Base-by-base conservation (phyloP, 2,797 vertebrate genomes). In the Halcyon leucocephala region DNA sequence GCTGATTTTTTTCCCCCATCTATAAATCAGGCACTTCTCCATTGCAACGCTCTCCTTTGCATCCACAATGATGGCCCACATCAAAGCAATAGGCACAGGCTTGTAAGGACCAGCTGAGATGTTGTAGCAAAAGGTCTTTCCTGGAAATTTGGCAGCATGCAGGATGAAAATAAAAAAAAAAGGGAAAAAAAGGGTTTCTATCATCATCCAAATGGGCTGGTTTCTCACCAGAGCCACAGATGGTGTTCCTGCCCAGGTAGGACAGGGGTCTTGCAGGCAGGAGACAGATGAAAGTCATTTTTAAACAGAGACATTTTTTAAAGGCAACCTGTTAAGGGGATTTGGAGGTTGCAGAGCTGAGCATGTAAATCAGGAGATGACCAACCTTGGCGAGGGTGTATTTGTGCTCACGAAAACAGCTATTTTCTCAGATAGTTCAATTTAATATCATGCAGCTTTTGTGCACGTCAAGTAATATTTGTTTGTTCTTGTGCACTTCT, bases 201-300 rank as follows among this genome's bases (percentile, higher is more conserved):
- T 94, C 82, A 70, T 80, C 9, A 3, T 94, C 78, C 60, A 93
- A 73, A 90, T 61, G 64, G 87, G 64, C 52, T 82, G 46, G 62
- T 92, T 96, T 90, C 93, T 95, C 81, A 94, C 57, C 49, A 82
- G 64, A 93, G 81, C 60, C 9, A 2, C 95, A 96, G 91, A 72
- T 91, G 87, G 80, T 49, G n/a, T 66, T 89, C n/a, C 55, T 89
- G 64, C 33, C 60, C 11, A 2, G 70, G 24, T 57, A 84, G 86
- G 86, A 86, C 78, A 85, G 67, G 77, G 82, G 70, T 84, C 77
- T 61, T 84, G 64, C 8, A 11, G 70, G 70, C 81, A 93, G 67
- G 49, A 93, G 81, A 65, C 64, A 74, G 78, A 86, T 89, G 41
- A 92, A 95, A 95, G 67, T 71, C 3, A 10, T 89, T 86, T 89